These are phyloP conservation scores for Linyphia triangularis DNA, from an alignment of 2,888 invertebrate species.

Conservation along the genomic window DNA sequence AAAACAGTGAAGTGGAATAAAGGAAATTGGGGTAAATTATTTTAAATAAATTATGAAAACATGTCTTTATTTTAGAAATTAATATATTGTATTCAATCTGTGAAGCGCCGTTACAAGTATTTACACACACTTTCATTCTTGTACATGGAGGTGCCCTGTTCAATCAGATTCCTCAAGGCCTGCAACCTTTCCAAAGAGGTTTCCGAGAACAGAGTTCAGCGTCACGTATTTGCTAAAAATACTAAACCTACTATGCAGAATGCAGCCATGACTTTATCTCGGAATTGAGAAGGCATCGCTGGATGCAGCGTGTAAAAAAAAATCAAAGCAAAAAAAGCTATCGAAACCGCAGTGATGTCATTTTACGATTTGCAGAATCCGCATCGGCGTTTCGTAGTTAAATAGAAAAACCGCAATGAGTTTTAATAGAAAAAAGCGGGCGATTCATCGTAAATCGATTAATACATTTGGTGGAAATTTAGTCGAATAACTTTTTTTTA, in stretches of 20 bases:
- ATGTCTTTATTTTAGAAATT: too few species aligned
- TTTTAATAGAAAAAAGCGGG: neutral
- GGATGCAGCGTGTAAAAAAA: neutral
- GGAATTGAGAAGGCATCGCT: neutral
- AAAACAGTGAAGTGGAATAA: neutral
- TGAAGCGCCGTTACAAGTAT: too few species aligned
- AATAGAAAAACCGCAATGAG: neutral
- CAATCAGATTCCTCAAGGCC: too few species aligned
- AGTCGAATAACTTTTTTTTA: neutral
- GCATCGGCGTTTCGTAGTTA: neutral
- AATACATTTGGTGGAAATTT: neutral
- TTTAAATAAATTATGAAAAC: too few species aligned
- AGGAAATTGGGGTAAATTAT: too few species aligned
- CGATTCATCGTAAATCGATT: neutral
- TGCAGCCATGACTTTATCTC: neutral
- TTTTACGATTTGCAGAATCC: neutral
- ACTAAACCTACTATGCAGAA: too few species aligned
- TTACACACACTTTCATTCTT: too few species aligned
- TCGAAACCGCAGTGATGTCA: neutral
- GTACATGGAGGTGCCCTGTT: too few species aligned
- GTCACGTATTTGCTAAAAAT: neutral
- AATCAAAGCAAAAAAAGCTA: neutral
- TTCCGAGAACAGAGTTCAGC: neutral
- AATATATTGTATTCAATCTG: too few species aligned
- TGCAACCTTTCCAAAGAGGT: neutral